Evolutionary conservation across 2,113 vertebrate genomes (phyloP), one percentile per base, ranked within the genome.

Genomic region (Peromyscus leucopus): DNA sequence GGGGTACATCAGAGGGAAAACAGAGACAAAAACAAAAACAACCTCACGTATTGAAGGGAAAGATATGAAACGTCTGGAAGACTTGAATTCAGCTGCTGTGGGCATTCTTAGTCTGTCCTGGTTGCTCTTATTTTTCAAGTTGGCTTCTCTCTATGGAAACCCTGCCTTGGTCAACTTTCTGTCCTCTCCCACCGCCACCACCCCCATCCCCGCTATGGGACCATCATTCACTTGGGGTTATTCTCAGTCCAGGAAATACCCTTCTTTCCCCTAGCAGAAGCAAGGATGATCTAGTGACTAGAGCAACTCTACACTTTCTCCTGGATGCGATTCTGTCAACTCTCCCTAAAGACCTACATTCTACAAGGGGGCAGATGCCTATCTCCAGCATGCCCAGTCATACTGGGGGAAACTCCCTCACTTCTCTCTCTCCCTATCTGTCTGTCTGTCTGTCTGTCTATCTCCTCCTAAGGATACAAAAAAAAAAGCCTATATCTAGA

Each of bases 1-100:
- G 69, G 93, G 48, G 75, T 83, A 12, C 74, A 90, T 55, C 55
- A 65, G 79, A 95, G 48, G 26, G n/a, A 90, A 95, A 69, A 39
- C 4, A 59, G 39, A 46, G 22, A 46, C 9, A 74, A 74, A 39
- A 39, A 31, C 65, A 31, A 71, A 74, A 74, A n/a, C 69, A n/a
- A 84, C 28, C 61, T 57, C 21, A 24, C 10, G 39, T 42, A 15
- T 26, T 33, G 71, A 94, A 95, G 61, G 69, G 82, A 94, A 82
- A 55, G 39, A 24, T 74, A 19, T 39, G 71, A 65, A 94, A 69
- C 36, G 13, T 42, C 0, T 5, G 74, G 16, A 91, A 46, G 55
- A 48, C 19, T 42, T 5, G n/a, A 79, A 28, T 92, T 89, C 31
- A 61, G 55, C 17, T 55, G 61, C 51, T 92, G 21, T 7, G 61